phyloP scores from a whole-genome alignment of 1,140 invertebrate species.

The Zaprionus camerounensis region DNA sequence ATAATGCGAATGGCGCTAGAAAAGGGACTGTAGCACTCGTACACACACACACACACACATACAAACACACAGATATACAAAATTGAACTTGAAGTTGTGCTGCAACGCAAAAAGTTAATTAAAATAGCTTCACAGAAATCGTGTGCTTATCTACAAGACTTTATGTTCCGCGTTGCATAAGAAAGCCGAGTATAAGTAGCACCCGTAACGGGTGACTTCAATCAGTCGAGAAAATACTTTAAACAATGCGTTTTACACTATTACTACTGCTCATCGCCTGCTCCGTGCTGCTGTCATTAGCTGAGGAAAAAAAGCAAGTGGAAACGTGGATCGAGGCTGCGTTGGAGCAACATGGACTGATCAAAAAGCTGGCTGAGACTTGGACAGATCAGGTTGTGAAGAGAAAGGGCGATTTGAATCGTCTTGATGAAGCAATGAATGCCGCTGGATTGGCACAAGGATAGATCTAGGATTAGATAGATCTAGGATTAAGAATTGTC shows the following conservation, averaged over 20 bases:
- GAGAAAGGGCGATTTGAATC: background rate
- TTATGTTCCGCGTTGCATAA: background rate
- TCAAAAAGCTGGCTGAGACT: background rate
- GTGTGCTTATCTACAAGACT: slow-evolving; percentile 16
- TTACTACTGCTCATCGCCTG: background rate
- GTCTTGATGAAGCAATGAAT: slow-evolving; percentile 36
- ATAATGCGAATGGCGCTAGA: slow-evolving; percentile 88
- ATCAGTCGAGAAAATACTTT: background rate
- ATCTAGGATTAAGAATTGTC: background rate
- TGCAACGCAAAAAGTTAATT: slow-evolving; percentile 21
- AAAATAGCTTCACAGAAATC: slow-evolving; percentile 34
- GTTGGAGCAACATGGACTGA: background rate
- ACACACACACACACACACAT: background rate
- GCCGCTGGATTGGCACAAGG: background rate
- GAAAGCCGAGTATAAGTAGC: slow-evolving; percentile 16
- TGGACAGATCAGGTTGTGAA: slow-evolving; percentile 1
- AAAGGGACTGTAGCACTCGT: slow-evolving; percentile 39
- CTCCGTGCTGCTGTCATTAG: background rate
- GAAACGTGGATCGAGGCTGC: background rate
- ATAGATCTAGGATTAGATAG: background rate
- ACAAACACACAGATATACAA: background rate
- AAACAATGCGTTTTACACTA: slow-evolving; percentile 13
- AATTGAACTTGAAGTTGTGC: background rate
- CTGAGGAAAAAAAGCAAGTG: accelerated
- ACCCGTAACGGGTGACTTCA: background rate